Percentiles rank a stretch among this genome's conserved stretches.
phyloP scores from a whole-genome alignment of 2,888 invertebrate species.

The Volucella inanis region DNA sequence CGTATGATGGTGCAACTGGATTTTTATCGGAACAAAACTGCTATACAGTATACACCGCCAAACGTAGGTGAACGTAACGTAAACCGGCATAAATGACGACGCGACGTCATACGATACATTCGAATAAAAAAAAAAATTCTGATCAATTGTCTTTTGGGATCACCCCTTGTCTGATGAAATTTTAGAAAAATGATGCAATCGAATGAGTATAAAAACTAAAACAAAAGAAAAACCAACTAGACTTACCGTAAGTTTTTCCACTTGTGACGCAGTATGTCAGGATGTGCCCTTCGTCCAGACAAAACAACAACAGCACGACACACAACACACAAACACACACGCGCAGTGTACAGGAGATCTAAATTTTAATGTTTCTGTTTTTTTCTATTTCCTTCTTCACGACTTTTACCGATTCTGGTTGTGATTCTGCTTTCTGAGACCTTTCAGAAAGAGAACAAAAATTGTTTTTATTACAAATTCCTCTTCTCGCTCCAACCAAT shows the following conservation, averaged over 20 bases:
- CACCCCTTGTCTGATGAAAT: too few species aligned
- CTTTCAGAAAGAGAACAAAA: constrained; percentile 38
- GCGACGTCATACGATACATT: not conserved
- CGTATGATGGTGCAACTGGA: constrained; percentile 11
- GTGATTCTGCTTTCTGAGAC: too few species aligned
- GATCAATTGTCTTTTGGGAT: too few species aligned
- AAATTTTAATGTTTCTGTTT: not conserved
- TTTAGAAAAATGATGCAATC: constrained; percentile 48
- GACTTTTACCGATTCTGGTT: too few species aligned
- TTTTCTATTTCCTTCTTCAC: not conserved
- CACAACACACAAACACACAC: not conserved
- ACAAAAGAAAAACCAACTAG: not conserved
- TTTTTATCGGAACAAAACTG: constrained; percentile 12
- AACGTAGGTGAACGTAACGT: too few species aligned
- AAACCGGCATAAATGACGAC: too few species aligned
- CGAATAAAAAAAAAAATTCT: not conserved
- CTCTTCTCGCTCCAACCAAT: constrained; percentile 62
- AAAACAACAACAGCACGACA: constrained; percentile 44
- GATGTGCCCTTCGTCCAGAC: constrained; percentile 66
- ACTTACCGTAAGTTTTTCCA: constrained; percentile 52
- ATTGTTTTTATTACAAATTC: not conserved
- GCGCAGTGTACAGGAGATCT: too few species aligned
- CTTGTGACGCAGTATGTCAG: constrained; percentile 63
- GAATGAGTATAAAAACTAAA: not conserved
- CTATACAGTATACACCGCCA: too few species aligned